Evolutionary conservation across 2,888 invertebrate species (phyloP), one percentile per base, ranked within the genome.

Genomic region (Lasioglossum morio): DNA sequence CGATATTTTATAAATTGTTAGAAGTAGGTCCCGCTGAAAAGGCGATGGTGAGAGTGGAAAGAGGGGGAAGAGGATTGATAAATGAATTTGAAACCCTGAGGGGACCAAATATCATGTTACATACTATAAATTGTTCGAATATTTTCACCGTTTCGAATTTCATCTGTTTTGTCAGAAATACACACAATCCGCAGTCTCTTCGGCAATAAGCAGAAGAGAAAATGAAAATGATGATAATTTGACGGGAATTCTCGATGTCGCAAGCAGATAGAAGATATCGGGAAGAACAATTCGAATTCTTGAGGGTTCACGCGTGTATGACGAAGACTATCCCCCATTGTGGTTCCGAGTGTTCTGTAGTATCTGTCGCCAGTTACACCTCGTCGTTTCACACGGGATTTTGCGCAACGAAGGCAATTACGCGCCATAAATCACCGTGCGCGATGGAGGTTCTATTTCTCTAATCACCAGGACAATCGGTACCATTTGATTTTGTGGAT

Each of bases 391-490:
- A 57, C 34, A n/a, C 72, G 72, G 66, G 53, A 53, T 84, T 84
- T 81, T 66, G 72, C 72, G 46, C 66, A 57, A 84, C 82, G 77
- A 84, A 77, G 72, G 69, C 57, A 77, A 82, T 74, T 82, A 78
- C 74, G 70, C 70, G 48, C 43, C 70, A 86, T 84, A 84, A 80
- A 84, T 86, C 84, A 84, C 73, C 73, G 77, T 57, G 46, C 46
- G 48, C 72, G 30, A 77, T 66, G 27, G 66, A 57, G 63, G 40
- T 76, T 79, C 72, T 76, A 77, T 81, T 85, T 84, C 81, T 84
- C 75, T 84, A 84, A 86, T 86, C 81, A 66, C 66, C 60, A 5
- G n/a, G 34, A 79, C 76, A 80, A 81, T 87, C 85, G 76, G 43
- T 34, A 48, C 60, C 53, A 69, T 79, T 81, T 72, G 83, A 85